phyloP scores from a whole-genome alignment of 2,113 vertebrate species.

The Meriones unguiculatus region DNA sequence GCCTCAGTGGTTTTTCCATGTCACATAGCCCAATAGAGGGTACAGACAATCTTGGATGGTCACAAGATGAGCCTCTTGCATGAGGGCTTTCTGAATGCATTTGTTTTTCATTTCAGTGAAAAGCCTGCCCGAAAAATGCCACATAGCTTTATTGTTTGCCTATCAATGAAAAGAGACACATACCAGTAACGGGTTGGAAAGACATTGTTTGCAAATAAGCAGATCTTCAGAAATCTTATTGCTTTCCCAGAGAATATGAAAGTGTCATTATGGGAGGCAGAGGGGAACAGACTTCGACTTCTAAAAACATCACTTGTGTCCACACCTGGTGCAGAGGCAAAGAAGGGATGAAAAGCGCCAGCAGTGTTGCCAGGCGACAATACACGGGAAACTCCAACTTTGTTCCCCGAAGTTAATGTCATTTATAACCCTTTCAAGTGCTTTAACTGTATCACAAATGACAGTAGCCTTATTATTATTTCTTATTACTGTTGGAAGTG shows the following conservation, averaged over 20 bases:
- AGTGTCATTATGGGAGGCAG: neutral
- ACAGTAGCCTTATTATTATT: neutral
- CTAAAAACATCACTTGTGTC: neutral
- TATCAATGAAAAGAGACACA: neutral
- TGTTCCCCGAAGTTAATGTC: neutral
- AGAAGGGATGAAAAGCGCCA: neutral
- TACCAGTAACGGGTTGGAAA: neutral
- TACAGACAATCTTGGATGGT: neutral
- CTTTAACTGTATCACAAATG: neutral
- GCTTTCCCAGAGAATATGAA: neutral
- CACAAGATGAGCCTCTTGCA: neutral
- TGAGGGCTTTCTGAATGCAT: neutral
- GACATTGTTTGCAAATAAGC: constrained; percentile 37
- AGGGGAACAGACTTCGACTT: neutral
- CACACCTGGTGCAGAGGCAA: neutral
- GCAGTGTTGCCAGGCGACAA: neutral
- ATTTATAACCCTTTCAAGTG: neutral
- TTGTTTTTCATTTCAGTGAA: neutral
- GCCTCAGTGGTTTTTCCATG: neutral
- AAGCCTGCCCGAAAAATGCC: neutral
- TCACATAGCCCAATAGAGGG: no score
- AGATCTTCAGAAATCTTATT: neutral
- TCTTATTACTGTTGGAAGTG: neutral
- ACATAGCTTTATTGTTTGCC: neutral
- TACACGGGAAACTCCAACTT: neutral